Percentiles rank a stretch among this genome's conserved stretches.
Conservation (phyloP, 2,797 vertebrate species). For the Lithobates sylvaticus region DNA sequence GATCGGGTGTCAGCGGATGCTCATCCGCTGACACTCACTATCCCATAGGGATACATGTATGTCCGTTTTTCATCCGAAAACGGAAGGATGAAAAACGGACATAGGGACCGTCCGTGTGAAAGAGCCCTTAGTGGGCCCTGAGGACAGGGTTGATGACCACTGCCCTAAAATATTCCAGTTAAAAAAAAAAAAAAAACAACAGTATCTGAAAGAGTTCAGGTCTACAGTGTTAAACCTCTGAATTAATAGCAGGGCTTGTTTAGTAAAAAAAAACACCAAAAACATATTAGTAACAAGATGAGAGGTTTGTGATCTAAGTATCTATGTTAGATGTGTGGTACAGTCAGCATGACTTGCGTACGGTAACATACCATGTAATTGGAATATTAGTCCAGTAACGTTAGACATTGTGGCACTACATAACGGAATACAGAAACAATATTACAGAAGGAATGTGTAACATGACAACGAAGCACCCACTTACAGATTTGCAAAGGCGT, state of each 20-base stretch:
- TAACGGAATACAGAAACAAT: not conserved
- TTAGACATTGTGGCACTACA: not conserved
- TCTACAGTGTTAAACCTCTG: slow-evolving; percentile 63
- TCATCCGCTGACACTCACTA: too few species aligned
- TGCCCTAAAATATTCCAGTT: not conserved
- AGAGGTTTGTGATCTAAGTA: not conserved
- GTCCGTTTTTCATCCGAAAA: too few species aligned
- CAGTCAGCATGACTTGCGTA: not conserved
- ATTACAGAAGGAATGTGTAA: not conserved
- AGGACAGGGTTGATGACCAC: too few species aligned
- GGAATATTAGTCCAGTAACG: slow-evolving; percentile 45
- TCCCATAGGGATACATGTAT: too few species aligned
- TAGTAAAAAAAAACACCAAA: slow-evolving; percentile 61
- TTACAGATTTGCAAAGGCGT: not conserved
- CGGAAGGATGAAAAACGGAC: too few species aligned
- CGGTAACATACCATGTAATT: not conserved
- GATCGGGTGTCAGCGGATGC: too few species aligned
- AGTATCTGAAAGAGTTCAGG: not conserved
- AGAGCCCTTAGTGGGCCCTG: too few species aligned
- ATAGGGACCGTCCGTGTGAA: too few species aligned
- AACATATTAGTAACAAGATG: slow-evolving; percentile 52
- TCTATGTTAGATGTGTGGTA: not conserved
- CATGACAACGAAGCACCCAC: not conserved
- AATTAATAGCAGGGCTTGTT: slow-evolving; percentile 52
- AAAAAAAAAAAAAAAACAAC: slow-evolving; percentile 25